Conservation (phyloP, 1,140 invertebrate species). For the Notospermus geniculatus region DNA sequence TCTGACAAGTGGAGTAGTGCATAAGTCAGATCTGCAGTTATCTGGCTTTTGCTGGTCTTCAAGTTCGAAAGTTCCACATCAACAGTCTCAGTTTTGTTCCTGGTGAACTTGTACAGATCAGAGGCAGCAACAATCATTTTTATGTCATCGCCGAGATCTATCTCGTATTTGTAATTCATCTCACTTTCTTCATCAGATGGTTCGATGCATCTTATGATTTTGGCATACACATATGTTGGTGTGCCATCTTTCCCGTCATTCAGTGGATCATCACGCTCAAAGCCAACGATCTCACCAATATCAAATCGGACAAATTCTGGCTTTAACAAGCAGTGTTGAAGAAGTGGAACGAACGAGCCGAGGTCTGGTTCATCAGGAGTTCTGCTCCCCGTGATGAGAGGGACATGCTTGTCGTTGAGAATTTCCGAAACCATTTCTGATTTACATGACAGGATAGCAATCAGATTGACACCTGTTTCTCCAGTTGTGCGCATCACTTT, state of each 20-base stretch:
- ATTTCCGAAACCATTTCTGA: too few species aligned
- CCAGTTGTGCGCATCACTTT: too few species aligned
- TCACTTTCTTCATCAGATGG: background rate
- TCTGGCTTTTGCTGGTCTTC: background rate
- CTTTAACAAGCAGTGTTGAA: conserved; percentile 26
- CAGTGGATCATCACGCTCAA: conserved; percentile 24
- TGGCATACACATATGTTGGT: conserved; percentile 23
- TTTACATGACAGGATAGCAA: too few species aligned
- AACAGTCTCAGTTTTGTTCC: background rate
- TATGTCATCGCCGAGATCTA: background rate
- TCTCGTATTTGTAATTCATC: background rate
- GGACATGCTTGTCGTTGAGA: too few species aligned
- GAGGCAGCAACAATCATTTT: background rate
- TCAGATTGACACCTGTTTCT: too few species aligned
- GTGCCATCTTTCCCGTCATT: conserved; percentile 3
- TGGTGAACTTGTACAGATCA: conserved; percentile 1
- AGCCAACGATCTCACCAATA: conserved; percentile 28
- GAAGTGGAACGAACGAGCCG: conserved; percentile 23
- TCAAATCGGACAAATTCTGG: conserved; percentile 26
- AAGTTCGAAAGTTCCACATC: background rate
- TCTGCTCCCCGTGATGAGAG: too few species aligned
- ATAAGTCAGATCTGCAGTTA: background rate
- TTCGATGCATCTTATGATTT: conserved; percentile 14
- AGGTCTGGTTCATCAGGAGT: conserved; percentile 2
- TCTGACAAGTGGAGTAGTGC: background rate